Percentiles rank a stretch among this genome's conserved stretches.
phyloP scores from a whole-genome alignment of 2,113 vertebrate genomes.

The Elgaria multicarinata region DNA sequence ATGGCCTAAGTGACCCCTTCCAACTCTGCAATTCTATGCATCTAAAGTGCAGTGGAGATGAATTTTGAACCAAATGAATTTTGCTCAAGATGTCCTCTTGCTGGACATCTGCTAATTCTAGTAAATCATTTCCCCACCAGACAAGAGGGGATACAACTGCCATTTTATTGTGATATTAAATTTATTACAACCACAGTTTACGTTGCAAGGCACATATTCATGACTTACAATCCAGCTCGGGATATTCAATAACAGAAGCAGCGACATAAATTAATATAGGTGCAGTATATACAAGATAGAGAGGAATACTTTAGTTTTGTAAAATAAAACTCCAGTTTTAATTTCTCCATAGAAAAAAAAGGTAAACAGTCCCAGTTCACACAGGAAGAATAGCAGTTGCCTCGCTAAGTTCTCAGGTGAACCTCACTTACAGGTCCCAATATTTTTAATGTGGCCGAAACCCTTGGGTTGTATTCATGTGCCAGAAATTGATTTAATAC shows the following conservation, averaged over 20 bases:
- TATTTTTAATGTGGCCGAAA: neutral
- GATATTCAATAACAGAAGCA: conserved; percentile 74
- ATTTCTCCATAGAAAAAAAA: conserved; percentile 46
- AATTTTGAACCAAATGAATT: neutral
- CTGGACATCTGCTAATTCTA: neutral
- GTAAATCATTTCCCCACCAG: conserved; percentile 30
- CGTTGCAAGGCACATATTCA: conserved; percentile 77
- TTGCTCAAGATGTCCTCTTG: neutral
- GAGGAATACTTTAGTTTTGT: conserved; percentile 63
- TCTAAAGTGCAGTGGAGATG: too few relatives aligned
- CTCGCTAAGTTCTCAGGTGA: conserved; percentile 8
- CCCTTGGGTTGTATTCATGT: neutral
- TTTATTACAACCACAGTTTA: conserved; percentile 76
- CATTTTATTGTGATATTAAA: conserved; percentile 69
- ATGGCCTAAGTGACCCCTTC: too few relatives aligned
- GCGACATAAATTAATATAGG: conserved; percentile 71
- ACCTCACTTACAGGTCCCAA: neutral
- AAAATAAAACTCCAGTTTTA: conserved; percentile 72
- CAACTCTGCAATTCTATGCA: too few relatives aligned
- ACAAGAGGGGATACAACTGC: conserved; percentile 21
- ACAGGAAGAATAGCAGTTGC: neutral
- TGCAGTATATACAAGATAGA: conserved; percentile 63
- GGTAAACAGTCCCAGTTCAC: conserved; percentile 18
- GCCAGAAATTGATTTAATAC: too few relatives aligned
- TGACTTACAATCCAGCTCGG: conserved; percentile 71